A percentile compares a stretch with the other conserved stretches of the same genome.
Conservation (phyloP, 2,888 invertebrate genomes). For the Lepidocyrtoides sp. region DNA sequence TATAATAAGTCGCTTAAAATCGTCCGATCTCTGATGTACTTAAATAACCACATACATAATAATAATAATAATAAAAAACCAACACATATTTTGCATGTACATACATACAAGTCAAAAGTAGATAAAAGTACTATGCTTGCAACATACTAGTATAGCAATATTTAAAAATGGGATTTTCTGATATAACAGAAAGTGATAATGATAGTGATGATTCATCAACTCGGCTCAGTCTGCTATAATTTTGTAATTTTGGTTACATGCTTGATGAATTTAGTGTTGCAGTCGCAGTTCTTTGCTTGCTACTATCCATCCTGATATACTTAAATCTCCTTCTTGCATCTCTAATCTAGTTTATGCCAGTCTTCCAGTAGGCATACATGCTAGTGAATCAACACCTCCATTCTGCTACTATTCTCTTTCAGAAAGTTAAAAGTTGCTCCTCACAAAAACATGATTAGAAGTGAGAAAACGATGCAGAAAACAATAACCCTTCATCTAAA, state of each 20-base stretch:
- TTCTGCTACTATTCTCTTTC: no score
- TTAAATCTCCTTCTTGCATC: no score
- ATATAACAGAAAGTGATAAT: neutral
- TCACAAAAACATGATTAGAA: no score
- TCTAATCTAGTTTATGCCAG: no score
- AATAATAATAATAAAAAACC: neutral
- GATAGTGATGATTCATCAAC: constrained; percentile 21
- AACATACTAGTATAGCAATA: neutral
- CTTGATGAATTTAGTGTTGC: constrained; percentile 24
- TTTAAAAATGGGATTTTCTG: constrained; percentile 3
- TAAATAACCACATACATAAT: neutral
- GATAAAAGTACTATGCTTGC: neutral
- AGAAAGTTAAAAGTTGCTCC: no score
- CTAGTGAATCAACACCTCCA: no score
- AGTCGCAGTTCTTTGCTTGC: neutral
- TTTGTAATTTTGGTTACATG: neutral
- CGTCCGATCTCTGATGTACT: neutral
- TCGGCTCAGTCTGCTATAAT: constrained; percentile 20
- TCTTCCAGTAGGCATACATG: no score
- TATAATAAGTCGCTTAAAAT: no score
- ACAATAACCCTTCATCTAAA: no score
- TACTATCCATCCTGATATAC: constrained; percentile 10
- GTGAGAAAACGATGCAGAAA: no score
- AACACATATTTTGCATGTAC: neutral
- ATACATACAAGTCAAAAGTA: neutral